A percentile compares a stretch with the other conserved stretches of the same genome.
Conservation (phyloP, 2,113 vertebrate genomes). For the Sphyrna mokarran region DNA sequence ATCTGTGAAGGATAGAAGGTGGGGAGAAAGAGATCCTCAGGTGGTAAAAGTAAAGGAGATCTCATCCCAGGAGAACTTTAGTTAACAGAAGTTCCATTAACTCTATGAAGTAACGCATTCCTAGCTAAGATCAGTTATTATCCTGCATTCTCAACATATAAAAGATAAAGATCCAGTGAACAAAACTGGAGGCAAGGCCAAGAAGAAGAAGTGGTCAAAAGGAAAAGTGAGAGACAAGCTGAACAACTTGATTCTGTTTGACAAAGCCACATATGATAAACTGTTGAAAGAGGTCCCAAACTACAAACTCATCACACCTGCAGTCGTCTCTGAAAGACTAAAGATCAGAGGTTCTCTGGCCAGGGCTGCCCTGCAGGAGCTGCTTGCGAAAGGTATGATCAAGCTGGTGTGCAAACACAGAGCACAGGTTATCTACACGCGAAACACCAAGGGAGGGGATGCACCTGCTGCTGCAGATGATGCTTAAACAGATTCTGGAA, state of each 20-base stretch:
- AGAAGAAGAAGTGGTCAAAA: conserved; percentile 99
- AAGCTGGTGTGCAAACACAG: conserved; percentile 95
- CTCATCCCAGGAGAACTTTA: too few species aligned
- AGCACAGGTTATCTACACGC: conserved; percentile 92
- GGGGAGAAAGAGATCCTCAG: too few species aligned
- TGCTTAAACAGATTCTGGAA: conserved; percentile 52
- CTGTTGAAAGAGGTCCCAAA: conserved; percentile 96
- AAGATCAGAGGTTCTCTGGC: conserved; percentile 89
- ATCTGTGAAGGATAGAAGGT: too few species aligned
- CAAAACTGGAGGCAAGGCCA: conserved; percentile 94
- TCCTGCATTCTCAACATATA: too few species aligned
- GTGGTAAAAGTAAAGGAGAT: too few species aligned
- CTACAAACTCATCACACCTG: conserved; percentile 95
- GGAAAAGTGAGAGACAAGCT: conserved; percentile 97
- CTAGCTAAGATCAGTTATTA: too few species aligned
- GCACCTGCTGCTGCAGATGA: conserved; percentile 71
- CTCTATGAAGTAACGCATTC: too few species aligned
- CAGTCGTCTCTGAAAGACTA: conserved; percentile 90
- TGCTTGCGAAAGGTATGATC: conserved; percentile 82
- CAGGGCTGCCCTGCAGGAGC: conserved; percentile 69
- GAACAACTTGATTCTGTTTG: conserved; percentile 93
- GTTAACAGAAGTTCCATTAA: too few species aligned
- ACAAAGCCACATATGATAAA: conserved; percentile 95
- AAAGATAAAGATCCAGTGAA: conserved; percentile 93
- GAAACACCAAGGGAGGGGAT: conserved; percentile 93